These are phyloP conservation scores for Erpetoichthys calabaricus DNA, from an alignment of 2,797 vertebrate species.

Conservation along the genomic window DNA sequence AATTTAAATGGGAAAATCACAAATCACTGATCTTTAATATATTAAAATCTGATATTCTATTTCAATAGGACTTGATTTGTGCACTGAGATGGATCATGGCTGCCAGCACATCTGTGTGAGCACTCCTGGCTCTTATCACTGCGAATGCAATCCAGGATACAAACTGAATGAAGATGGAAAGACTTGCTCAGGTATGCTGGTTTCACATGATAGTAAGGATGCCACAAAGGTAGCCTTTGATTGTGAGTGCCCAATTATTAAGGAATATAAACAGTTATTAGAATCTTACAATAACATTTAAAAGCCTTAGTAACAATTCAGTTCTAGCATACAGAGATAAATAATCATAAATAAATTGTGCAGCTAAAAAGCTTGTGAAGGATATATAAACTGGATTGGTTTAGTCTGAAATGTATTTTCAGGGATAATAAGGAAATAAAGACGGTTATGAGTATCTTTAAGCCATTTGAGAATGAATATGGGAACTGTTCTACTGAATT, in stretches of 20 bases:
- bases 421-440: no score
- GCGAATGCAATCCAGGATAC: constrained; percentile 71
- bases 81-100: constrained; percentile 60
- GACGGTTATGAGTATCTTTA: no score
- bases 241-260: neutral
- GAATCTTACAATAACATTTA: neutral
- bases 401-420: no score
- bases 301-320: no score
- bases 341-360: no score
- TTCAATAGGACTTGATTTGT: constrained; percentile 61
- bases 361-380: no score
- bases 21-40: no score
- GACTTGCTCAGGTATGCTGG: constrained; percentile 63
- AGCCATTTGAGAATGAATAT: no score
- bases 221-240: neutral
- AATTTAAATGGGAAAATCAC: neutral
- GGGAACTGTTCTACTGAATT: no score
- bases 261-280: neutral
- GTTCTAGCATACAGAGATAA: no score
- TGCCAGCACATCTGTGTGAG: constrained; percentile 83
- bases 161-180: constrained; percentile 64
- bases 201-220: neutral
- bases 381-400: no score
- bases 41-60: no score
- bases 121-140: constrained; percentile 60